A percentile compares a stretch with the other conserved stretches of the same genome.
Evolutionary conservation across 1,140 invertebrate species (phyloP).

Genomic region (Musca domestica): DNA sequence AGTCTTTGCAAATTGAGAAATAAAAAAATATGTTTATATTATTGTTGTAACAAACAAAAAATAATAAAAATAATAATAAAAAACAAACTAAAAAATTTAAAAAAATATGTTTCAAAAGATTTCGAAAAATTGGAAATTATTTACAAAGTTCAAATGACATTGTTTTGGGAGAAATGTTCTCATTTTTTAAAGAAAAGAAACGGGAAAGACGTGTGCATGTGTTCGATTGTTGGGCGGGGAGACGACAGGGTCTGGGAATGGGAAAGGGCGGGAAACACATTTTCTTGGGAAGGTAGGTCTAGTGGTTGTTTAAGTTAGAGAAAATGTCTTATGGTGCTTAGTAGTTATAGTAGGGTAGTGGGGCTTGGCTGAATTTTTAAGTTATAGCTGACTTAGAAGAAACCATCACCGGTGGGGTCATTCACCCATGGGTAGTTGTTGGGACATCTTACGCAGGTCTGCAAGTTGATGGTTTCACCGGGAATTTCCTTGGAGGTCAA

Average conservation of each 20-base stretch:
- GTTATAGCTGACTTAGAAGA: conserved; percentile 66
- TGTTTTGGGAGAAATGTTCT: neutral
- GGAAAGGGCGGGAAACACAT: conserved; percentile 21
- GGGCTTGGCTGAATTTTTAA: neutral
- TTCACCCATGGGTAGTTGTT: conserved; percentile 93
- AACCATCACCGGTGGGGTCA: conserved; percentile 88
- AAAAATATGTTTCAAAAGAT: neutral
- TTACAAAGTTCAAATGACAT: neutral
- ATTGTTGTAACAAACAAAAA: conserved; percentile 32
- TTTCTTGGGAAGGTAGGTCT: neutral
- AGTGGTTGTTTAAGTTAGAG: conserved; percentile 12
- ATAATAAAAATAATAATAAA: conserved; percentile 22
- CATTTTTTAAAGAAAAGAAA: conserved; percentile 52
- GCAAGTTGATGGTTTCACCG: conserved; percentile 88
- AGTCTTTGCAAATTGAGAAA: conserved; percentile 37
- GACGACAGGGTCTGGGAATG: neutral
- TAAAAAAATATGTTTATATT: conserved; percentile 7
- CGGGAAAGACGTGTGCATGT: neutral
- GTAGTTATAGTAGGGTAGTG: neutral
- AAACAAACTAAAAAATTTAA: neutral
- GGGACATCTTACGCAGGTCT: conserved; percentile 89
- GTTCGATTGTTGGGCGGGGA: neutral
- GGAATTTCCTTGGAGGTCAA: conserved; percentile 88
- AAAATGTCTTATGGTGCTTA: conserved; percentile 4
- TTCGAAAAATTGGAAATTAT: neutral